Evolutionary conservation across 2,888 invertebrate genomes (phyloP).

Genomic region (Nymphalis polychloros): DNA sequence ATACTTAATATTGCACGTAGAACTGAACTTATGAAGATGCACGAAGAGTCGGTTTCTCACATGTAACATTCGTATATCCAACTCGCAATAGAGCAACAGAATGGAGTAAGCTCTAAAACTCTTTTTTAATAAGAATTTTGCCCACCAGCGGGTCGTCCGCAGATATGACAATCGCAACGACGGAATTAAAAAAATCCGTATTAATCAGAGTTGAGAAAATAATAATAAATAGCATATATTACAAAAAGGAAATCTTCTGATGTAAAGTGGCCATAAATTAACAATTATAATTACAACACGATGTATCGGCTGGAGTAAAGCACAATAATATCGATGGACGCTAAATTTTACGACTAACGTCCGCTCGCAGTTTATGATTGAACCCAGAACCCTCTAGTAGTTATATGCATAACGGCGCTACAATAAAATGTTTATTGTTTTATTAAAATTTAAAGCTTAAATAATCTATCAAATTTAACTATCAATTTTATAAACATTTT

Average conservation of each 20-base stretch:
- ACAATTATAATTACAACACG: not conserved
- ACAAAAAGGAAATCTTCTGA: not conserved
- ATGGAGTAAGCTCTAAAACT: too few species aligned
- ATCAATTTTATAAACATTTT: not conserved
- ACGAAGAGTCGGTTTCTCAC: too few species aligned
- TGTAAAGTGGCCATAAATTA: not conserved
- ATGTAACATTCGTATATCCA: too few species aligned
- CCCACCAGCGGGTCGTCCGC: too few species aligned
- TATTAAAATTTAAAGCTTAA: slow-evolving; percentile 5
- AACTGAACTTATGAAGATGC: too few species aligned
- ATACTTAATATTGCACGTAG: too few species aligned
- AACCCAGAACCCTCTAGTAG: slow-evolving; percentile 17
- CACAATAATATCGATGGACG: slow-evolving; percentile 9
- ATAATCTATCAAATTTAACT: not conserved
- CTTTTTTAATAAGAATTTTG: too few species aligned
- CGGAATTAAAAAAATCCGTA: too few species aligned
- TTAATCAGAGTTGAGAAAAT: too few species aligned
- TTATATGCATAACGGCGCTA: slow-evolving; percentile 27
- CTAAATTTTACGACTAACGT: slow-evolving; percentile 23
- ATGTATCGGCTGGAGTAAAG: slow-evolving; percentile 16
- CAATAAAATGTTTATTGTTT: slow-evolving; percentile 36
- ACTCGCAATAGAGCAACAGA: too few species aligned
- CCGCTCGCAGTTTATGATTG: slow-evolving; percentile 28
- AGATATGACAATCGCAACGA: too few species aligned
- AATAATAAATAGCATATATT: too few species aligned